Evolutionary conservation across 2,888 invertebrate species (phyloP), one percentile per base, ranked within the genome.

Genomic region (Rugalucina vietnamica): DNA sequence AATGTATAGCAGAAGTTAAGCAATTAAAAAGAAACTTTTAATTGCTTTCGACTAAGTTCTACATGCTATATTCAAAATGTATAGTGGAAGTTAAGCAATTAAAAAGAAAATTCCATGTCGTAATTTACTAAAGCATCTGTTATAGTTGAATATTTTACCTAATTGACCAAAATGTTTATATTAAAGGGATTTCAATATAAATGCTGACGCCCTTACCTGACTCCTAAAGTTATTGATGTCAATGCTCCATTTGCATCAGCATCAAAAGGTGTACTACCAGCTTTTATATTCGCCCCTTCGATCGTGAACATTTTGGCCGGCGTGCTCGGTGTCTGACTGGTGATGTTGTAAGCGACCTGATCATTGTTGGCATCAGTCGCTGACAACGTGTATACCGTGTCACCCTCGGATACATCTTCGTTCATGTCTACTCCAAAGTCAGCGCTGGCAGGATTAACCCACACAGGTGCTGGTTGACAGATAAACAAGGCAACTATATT

Each of bases 381-480:
- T 12, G 14, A 36, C 18, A 76, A 39, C 18, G 27, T 36, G n/a
- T 60, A 36, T 10, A 76, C 76, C 3, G 21, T 27, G 8, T 37
- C 65, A 27, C 39, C 39, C 1, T 34, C 27, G 18, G 18, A 14
- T 21, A 34, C 34, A 27, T 34, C 27, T 5, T 76, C 76, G 69
- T 32, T 18, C 12, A 69, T 36, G 21, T 21, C 32, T 5, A 21
- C 29, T 8, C 36, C 27, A 34, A 29, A 54, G 10, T 32, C 54
- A 8, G 74, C 36, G 24, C 49, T 34, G 3, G 57, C 27, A 24
- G 81, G 72, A 18, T 37, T 60, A 5, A 72, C 73, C 12, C 76
- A 24, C 4, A 76, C 76, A 10, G 81, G 81, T 34, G 76, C 54
- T n/a, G 81, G n/a, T n/a, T n/a, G n/a, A n/a, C n/a, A n/a, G n/a